A percentile compares a stretch with the other conserved stretches of the same genome.
phyloP scores from a whole-genome alignment of 2,888 invertebrate species.

The Micoletzkya japonica region DNA sequence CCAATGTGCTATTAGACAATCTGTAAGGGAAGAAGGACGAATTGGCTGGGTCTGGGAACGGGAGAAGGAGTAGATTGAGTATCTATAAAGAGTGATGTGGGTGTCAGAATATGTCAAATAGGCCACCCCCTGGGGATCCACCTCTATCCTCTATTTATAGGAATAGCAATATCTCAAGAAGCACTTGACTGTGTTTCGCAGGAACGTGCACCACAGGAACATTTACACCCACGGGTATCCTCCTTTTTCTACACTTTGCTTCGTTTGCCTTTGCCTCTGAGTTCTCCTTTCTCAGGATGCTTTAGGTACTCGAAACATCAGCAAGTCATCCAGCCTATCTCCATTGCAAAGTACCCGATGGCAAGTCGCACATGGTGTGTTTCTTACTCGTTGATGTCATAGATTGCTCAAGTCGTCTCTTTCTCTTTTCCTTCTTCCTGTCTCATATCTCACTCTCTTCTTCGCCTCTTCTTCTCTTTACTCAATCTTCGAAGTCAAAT shows the following conservation, averaged over 20 bases:
- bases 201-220: conserved; percentile 38
- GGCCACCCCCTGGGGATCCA: no score
- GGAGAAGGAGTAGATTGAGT: no score
- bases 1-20: no score
- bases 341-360: conserved; percentile 53
- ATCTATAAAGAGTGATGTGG: no score
- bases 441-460: conserved; percentile 1
- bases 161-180: conserved; percentile 31
- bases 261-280: no score
- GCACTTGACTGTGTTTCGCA: conserved; percentile 45
- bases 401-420: background rate
- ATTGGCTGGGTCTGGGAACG: no score
- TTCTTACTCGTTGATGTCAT: background rate
- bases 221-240: conserved; percentile 5
- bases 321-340: conserved; percentile 59
- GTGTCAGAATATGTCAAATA: no score
- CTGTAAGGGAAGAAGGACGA: no score
- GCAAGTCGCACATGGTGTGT: conserved; percentile 37
- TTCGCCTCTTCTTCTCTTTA: conserved; percentile 4
- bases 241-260: background rate
- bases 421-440: background rate
- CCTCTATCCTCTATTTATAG: background rate
- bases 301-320: conserved; percentile 43
- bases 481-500: no score
- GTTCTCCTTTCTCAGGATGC: no score